Base-by-base conservation (phyloP, 2,888 invertebrate species). In the Alviniconcha strummeri region DNA sequence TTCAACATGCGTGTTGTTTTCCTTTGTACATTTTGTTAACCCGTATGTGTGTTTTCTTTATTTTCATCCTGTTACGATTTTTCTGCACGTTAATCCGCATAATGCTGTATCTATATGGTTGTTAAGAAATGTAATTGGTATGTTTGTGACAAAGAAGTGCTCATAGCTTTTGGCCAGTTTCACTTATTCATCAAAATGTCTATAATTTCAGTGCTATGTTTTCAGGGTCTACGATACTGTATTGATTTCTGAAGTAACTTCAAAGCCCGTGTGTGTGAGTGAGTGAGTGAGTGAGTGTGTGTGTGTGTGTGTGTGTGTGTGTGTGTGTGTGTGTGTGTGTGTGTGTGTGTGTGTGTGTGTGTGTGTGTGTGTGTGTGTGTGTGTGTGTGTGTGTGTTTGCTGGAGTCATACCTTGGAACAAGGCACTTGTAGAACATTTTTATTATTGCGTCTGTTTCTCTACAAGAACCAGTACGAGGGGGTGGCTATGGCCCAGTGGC, bases 331-430 rank as follows among this genome's bases (percentile, higher is more conserved):
- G 55, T 55, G 52, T 9, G 74, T 9, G 54, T 5, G 52, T 5
- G 54, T 75, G 55, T 19, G 4, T 55, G 55, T 52, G 52, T 75
- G 75, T 9, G 74, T 13, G 15, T 55, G 54, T 54, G 5, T 55
- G 55, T 75, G 55, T 75, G 75, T 75, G 55, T 75, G 54, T 75
- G 17, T 75, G 55, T 56, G 77, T 77, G 57, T 56, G 56, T 76
- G 76, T 76, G 76, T 76, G 76, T 36, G 76, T 9, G 54, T 52
- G 76, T 52, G 52, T 75, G 75, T 9, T 6, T 69, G 7, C n/a
- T 17, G 6, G 6, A 69, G 69, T 17, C 56, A 17, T 54, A 55
- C 15, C 60, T 79, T n/a, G 8, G n/a, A 36, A 75, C 57, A 71
- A 36, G 36, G 3, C 36, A 36, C 36, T 36, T 36, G 36, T 36